phyloP scores from a whole-genome alignment of 35 echinoderm and acorn worm species.

The Holothuria glaberrima region DNA sequence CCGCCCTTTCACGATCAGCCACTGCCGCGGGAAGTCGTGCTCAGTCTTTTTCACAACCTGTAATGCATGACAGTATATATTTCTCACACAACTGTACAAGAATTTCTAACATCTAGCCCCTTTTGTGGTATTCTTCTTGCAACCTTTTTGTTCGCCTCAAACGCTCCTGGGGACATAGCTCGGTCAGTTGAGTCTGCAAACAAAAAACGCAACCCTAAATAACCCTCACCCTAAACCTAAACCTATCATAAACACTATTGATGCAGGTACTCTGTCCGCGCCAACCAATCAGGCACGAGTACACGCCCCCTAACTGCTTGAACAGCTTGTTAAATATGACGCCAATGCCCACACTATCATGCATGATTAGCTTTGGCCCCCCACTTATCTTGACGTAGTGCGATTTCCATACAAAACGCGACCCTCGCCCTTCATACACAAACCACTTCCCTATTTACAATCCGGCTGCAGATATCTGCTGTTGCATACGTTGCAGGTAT shows the following conservation, averaged over 20 bases:
- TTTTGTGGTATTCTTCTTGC: constrained; percentile 33
- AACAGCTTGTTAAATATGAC: constrained; percentile 66
- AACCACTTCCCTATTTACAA: constrained; percentile 69
- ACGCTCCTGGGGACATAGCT: constrained; percentile 65
- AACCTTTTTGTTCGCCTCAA: constrained; percentile 46
- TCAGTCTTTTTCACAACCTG: not conserved
- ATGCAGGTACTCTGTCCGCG: constrained; percentile 19
- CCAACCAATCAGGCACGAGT: constrained; percentile 60
- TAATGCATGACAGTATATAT: not conserved
- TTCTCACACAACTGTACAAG: constrained; percentile 35
- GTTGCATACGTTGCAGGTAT: constrained; percentile 55
- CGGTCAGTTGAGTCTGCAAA: constrained; percentile 57
- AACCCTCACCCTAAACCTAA: constrained; percentile 60
- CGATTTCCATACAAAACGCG: constrained; percentile 64
- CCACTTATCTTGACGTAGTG: constrained; percentile 68
- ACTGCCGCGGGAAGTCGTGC: not conserved
- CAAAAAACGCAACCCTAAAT: constrained; percentile 39
- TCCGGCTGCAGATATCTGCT: constrained; percentile 24
- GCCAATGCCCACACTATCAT: constrained; percentile 64
- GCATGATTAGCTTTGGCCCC: constrained; percentile 70
- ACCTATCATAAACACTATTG: constrained; percentile 23
- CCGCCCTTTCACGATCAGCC: too few relatives aligned
- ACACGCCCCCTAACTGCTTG: constrained; percentile 62
- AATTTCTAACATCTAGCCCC: constrained; percentile 43
- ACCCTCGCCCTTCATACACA: constrained; percentile 69